These are phyloP conservation scores for Akabosia matsudoensis DNA, from an alignment of 1,140 invertebrate species.

Conservation along the genomic window DNA sequence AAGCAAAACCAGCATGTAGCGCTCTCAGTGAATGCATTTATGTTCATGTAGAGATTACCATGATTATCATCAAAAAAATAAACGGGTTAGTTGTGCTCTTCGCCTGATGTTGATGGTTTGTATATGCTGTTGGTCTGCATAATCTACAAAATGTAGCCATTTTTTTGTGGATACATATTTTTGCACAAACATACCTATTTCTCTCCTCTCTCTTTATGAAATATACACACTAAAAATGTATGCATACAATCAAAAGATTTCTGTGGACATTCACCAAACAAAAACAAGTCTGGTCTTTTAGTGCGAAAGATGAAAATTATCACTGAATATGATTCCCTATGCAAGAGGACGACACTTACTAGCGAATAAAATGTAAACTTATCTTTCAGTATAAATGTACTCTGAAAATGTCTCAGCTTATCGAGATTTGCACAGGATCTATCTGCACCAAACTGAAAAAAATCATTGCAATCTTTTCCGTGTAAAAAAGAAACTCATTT, in stretches of 20 bases:
- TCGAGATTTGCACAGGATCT: no score
- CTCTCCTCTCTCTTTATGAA: not conserved
- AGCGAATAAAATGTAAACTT: no score
- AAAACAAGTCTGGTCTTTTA: not conserved
- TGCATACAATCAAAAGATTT: not conserved
- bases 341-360: no score
- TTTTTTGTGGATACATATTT: not conserved
- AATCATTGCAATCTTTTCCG: no score
- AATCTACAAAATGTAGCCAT: not conserved
- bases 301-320: no score
- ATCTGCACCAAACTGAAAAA: no score
- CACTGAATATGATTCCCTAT: no score
- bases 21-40: not conserved
- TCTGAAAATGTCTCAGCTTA: no score
- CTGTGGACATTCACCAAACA: not conserved
- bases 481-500: no score
- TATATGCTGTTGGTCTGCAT: not conserved
- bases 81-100: not conserved
- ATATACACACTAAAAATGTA: not conserved
- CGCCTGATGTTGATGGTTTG: not conserved
- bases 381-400: no score
- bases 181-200: not conserved
- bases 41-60: no score
- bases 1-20: not conserved
- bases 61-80: not conserved